Evolutionary conservation across 1,140 invertebrate species (phyloP), one percentile per base, ranked within the genome.

Genomic region (Cylas formicarius): DNA sequence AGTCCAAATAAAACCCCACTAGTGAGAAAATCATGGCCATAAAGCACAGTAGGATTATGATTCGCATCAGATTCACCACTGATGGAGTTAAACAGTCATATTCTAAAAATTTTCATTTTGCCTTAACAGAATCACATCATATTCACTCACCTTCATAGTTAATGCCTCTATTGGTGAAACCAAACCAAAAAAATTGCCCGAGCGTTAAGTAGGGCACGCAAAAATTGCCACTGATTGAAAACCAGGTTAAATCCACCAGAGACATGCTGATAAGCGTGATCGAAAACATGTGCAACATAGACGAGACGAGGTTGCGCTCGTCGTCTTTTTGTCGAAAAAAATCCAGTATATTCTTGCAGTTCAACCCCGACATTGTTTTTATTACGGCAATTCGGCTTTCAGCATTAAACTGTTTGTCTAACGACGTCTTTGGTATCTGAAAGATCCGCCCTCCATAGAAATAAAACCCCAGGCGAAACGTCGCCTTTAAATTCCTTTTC

Each of bases 151-250:
- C 58, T 27, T 36, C 27, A 49, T 56, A 48, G 42, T 56, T 39
- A 11, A 49, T 32, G 37, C 42, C 48, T 32, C 52, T 38, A 32
- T 46, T 28, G 14, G 53, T 24, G 37, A 60, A 63, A 6, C 63
- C 61, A 56, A 63, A 66, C 57, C 60, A 62, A 39, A 66, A 66
- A 44, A 66, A 66, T 40, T 61, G 48, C 17, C 55, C 53, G n/a
- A 66, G 20, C 17, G 61, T 55, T 17, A 66, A 39, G 43, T 63
- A 55, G 14, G 57, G 60, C 19, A 58, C 46, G 48, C 61, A 62
- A 17, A 56, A 48, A 32, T 49, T 44, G n/a, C 60, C 58, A 21
- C 50, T 41, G 8, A 66, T 61, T 6, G 39, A 37, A 53, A 66
- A 66, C 64, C 64, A 66, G 32, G 55, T 52, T 22, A 63, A 40